These are phyloP conservation scores for Phrynocephalus guinanensis DNA, from an alignment of 2,797 vertebrate species.

Conservation along the genomic window DNA sequence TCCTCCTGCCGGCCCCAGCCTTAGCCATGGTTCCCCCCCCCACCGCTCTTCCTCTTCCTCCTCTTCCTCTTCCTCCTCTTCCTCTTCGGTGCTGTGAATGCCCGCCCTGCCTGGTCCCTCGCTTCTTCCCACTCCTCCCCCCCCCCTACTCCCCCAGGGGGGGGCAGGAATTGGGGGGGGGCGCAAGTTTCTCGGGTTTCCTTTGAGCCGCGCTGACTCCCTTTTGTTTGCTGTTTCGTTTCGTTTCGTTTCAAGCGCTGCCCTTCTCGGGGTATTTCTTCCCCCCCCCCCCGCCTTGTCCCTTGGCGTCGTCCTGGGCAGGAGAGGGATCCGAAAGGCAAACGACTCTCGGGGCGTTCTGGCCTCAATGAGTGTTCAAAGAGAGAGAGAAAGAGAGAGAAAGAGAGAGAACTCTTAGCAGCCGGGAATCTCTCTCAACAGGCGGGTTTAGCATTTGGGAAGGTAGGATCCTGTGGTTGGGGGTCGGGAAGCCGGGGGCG, in stretches of 20 bases:
- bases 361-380: background rate
- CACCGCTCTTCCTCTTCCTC: background rate
- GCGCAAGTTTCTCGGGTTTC: constrained; percentile 15
- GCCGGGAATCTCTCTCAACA: no score
- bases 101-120: constrained; percentile 41
- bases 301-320: background rate
- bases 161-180: background rate
- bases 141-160: no score
- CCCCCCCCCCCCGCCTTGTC: no score
- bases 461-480: background rate
- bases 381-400: no score
- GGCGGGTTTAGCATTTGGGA: background rate
- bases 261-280: no score
- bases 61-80: background rate
- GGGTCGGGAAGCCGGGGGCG: no score
- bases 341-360: background rate
- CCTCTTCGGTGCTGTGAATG: background rate
- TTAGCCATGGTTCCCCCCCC: background rate
- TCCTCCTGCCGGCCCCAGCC: background rate
- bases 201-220: background rate
- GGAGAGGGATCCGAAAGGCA: no score
- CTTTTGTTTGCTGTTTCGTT: background rate
- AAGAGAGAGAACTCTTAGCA: background rate
- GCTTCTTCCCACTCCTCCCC: constrained; percentile 34
- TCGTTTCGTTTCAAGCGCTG: background rate